Evolutionary conservation across 2,888 invertebrate genomes (phyloP).

Genomic region (Stenurella melanura): DNA sequence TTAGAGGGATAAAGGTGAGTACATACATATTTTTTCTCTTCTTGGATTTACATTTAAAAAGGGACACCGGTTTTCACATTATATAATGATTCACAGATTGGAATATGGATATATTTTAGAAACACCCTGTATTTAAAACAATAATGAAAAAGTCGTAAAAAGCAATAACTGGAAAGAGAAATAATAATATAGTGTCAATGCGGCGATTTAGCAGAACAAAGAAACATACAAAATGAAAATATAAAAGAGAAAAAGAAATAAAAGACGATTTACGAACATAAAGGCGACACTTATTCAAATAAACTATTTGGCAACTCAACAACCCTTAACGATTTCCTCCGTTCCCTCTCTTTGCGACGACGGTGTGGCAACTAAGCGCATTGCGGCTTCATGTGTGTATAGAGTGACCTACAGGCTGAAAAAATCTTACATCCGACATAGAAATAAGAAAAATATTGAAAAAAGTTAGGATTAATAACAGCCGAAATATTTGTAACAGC

Average conservation of each 20-base stretch:
- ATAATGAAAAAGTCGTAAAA: not conserved
- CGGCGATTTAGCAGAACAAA: not conserved
- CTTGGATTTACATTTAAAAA: too few relatives aligned
- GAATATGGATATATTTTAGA: too few relatives aligned
- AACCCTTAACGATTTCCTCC: not conserved
- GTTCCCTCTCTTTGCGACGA: not conserved
- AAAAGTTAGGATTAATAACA: too few relatives aligned
- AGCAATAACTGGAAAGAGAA: not conserved
- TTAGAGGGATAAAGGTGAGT: too few relatives aligned
- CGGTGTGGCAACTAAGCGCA: not conserved
- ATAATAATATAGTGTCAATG: not conserved
- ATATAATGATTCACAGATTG: too few relatives aligned
- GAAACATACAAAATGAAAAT: not conserved
- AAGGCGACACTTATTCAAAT: not conserved
- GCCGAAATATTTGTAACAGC: too few relatives aligned
- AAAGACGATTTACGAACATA: not conserved
- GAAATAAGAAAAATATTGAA: too few relatives aligned
- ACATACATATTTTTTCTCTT: too few relatives aligned
- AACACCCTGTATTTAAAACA: too few relatives aligned
- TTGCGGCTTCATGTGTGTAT: not conserved
- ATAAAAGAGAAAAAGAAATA: not conserved
- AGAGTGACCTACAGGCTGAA: not conserved
- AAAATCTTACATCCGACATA: not conserved
- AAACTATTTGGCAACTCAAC: conserved; percentile 6
- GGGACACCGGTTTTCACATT: too few relatives aligned